Evolutionary conservation across 2,797 vertebrate genomes (phyloP).

Genomic region (Nannoperca australis): DNA sequence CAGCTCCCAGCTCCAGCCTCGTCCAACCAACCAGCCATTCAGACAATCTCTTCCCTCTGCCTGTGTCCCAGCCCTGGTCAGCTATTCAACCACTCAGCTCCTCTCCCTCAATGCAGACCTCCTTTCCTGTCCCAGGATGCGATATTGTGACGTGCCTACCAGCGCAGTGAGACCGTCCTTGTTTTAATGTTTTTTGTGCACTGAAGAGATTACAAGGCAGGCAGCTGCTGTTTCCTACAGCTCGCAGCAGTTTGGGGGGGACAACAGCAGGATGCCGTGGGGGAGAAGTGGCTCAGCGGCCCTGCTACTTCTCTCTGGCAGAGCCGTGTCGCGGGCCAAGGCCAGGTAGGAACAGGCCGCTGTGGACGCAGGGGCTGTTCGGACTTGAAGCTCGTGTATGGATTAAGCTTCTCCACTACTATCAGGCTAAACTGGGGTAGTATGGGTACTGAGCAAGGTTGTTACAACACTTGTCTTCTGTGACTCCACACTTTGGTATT

Average conservation of each 20-base stretch:
- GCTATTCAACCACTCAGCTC: conserved; percentile 57
- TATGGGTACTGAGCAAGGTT: not conserved
- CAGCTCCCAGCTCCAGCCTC: not conserved
- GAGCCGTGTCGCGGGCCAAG: conserved; percentile 67
- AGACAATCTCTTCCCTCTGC: conserved; percentile 36
- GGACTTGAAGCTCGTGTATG: conserved; percentile 20
- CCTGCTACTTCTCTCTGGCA: conserved; percentile 73
- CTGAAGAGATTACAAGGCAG: conserved; percentile 80
- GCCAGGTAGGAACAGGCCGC: conserved; percentile 80
- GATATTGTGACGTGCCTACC: conserved; percentile 67
- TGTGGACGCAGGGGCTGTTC: conserved; percentile 6
- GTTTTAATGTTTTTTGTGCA: conserved; percentile 79
- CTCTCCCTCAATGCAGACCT: conserved; percentile 57
- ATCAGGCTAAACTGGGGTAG: not conserved
- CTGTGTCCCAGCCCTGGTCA: conserved; percentile 46
- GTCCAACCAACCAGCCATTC: conserved; percentile 36
- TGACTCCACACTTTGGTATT: not conserved
- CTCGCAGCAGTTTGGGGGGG: conserved; percentile 55
- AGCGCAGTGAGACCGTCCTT: conserved; percentile 68
- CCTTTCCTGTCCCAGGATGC: conserved; percentile 87
- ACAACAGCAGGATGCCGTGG: conserved; percentile 83
- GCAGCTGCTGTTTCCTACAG: conserved; percentile 85
- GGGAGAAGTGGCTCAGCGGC: conserved; percentile 74
- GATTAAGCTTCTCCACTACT: conserved; percentile 19
- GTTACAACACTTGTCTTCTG: not conserved